These are phyloP conservation scores for Chlamydotis undulata DNA, from an alignment of 2,113 vertebrate species.

Conservation along the genomic window DNA sequence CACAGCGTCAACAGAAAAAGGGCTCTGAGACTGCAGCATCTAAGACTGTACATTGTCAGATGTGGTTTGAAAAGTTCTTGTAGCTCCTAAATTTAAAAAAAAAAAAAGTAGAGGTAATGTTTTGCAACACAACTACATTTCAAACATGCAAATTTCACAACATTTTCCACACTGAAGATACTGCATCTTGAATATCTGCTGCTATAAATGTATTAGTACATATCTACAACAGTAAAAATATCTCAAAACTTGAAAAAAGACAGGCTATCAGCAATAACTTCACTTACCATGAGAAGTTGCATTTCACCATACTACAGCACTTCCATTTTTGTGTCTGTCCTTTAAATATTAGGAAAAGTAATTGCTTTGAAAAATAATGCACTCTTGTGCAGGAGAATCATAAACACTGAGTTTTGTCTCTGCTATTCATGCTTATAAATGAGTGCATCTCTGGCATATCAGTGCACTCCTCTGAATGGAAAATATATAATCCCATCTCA, in stretches of 20 bases:
- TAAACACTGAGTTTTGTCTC: background rate
- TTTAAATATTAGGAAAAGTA: background rate
- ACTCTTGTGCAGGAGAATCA: background rate
- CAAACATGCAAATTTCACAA: background rate
- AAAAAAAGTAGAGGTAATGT: background rate
- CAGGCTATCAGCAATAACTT: background rate
- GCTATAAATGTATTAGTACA: background rate
- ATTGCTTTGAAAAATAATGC: background rate
- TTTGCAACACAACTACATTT: background rate
- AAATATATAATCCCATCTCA: background rate
- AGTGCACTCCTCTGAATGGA: background rate
- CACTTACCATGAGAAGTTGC: background rate
- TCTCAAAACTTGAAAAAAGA: background rate
- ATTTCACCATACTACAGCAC: background rate
- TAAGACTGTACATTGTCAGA: conserved; percentile 26
- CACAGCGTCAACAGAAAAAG: conserved; percentile 37
- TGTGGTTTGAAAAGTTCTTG: background rate
- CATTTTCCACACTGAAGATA: background rate
- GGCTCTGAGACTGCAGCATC: background rate
- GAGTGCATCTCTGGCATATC: background rate
- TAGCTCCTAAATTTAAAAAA: background rate
- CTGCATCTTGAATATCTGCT: background rate
- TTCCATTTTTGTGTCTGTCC: background rate
- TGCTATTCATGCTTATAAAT: background rate
- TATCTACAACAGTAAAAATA: background rate